Base-by-base conservation (phyloP, 2,888 invertebrate genomes). In the Acleris literana region DNA sequence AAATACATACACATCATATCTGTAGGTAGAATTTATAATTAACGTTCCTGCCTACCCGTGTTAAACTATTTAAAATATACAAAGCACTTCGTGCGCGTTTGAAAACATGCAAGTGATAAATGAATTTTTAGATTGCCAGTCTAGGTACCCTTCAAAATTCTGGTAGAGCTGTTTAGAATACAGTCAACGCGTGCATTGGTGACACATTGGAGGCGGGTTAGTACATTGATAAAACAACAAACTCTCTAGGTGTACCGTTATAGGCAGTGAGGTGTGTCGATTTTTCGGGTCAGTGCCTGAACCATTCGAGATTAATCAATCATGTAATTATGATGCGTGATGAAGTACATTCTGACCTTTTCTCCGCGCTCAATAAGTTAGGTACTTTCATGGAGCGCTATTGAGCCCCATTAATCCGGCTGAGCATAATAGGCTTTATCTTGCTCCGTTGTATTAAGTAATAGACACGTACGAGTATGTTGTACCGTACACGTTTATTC, bases 271-370 rank as follows among this genome's bases (percentile, higher is more conserved):
- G 62, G 61, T 52, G 51, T 56, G 56, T 57, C 52, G 39, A 48
- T 62, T 62, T 20, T 56, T 62, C 46, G 66, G 66, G 56, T 57
- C 57, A 62, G 56, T 39, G 66, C 46, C 61, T 57, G 52, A 62
- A 56, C 62, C 65, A 33, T 66, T 61, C 55, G 46, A 57, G 66
- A 66, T 66, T 62, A 66, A 66, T 66, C 66, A 57, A 62, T 66
- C 61, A 57, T 57, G 62, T 66, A 66, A 66, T 62, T 62, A 57
- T 66, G 61, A 57, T 62, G 61, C 61, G 66, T 66, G 66, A 66
- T 62, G 62, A 62, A 57, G 48, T 57, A 66, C 62, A 57, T 52
- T 66, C 62, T 61, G 66, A 62, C 62, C 61, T 62, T 66, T 62
- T 57, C 56, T 52, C 48, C 51, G 22, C 52, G 17, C 65, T 52